Percentiles rank a stretch among this genome's conserved stretches.
Evolutionary conservation across 2,888 invertebrate species (phyloP).

Genomic region (Tolmerus cingulatus): DNA sequence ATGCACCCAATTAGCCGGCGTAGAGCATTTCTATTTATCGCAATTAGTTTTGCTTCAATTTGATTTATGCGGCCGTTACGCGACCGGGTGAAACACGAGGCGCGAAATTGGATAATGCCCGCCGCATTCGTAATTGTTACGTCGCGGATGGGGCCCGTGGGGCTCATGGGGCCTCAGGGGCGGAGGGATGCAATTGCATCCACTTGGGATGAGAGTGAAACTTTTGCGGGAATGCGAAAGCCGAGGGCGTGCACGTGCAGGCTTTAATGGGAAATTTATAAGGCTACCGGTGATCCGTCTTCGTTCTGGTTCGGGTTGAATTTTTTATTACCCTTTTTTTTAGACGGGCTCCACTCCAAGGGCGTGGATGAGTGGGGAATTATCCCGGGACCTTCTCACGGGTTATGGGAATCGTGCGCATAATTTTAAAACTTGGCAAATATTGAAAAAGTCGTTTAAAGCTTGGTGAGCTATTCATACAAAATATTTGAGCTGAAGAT

Average conservation of each 20-base stretch:
- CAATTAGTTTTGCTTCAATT: conserved; percentile 35
- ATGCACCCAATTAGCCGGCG: conserved; percentile 4
- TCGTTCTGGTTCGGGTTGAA: background rate
- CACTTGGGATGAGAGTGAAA: background rate
- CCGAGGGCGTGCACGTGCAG: background rate
- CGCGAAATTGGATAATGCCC: background rate
- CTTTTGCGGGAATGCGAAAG: background rate
- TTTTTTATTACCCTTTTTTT: background rate
- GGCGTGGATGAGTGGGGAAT: background rate
- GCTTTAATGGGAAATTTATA: background rate
- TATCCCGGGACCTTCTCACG: background rate
- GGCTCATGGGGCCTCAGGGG: background rate
- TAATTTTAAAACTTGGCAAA: background rate
- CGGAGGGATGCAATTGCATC: background rate
- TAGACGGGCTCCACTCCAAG: background rate
- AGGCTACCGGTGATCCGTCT: background rate
- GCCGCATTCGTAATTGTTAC: background rate
- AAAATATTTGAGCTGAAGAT: background rate
- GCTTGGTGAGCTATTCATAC: background rate
- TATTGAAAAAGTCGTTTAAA: background rate
- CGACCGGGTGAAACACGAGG: background rate
- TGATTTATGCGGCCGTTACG: background rate
- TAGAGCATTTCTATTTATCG: conserved; percentile 25
- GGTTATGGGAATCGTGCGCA: background rate
- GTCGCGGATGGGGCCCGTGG: background rate